phyloP scores from a whole-genome alignment of 2,113 vertebrate species.

The Aegotheles bennettii region DNA sequence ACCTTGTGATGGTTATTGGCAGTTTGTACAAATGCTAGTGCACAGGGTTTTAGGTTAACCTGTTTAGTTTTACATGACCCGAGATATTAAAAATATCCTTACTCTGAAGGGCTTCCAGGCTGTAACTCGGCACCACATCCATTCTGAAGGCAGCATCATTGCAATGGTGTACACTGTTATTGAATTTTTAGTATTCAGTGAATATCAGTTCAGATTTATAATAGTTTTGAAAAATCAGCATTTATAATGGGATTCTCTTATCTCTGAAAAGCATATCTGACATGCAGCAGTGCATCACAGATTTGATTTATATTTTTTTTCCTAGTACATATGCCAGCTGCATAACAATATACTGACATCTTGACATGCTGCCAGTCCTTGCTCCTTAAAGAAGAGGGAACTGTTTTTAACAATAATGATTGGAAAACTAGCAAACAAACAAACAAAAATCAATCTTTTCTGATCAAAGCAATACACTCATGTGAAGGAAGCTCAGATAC shows the following conservation, averaged over 20 bases:
- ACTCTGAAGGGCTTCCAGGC: neutral
- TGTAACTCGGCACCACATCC: neutral
- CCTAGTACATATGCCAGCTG: neutral
- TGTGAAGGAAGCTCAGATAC: neutral
- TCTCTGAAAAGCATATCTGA: slow-evolving; percentile 46
- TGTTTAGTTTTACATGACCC: slow-evolving; percentile 40
- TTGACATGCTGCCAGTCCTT: neutral
- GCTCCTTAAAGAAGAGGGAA: slow-evolving; percentile 4
- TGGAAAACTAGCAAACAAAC: neutral
- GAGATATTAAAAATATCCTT: slow-evolving; percentile 33
- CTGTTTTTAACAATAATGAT: neutral
- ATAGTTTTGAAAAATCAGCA: slow-evolving; percentile 29
- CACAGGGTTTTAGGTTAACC: slow-evolving; percentile 22
- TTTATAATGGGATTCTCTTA: slow-evolving; percentile 51
- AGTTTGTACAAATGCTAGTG: slow-evolving; percentile 28
- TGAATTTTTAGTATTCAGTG: slow-evolving; percentile 11
- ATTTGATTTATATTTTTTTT: slow-evolving; percentile 31
- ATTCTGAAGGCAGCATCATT: neutral
- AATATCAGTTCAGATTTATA: slow-evolving; percentile 32
- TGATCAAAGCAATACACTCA: slow-evolving; percentile 10
- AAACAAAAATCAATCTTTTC: neutral
- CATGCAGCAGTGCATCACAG: slow-evolving; percentile 1
- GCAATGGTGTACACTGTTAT: neutral
- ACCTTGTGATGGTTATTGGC: slow-evolving; percentile 28
- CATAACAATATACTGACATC: neutral